Percentiles rank a stretch among this genome's conserved stretches.
Conservation (phyloP, 2,113 vertebrate genomes). For the Paradoxurus hermaphroditus region DNA sequence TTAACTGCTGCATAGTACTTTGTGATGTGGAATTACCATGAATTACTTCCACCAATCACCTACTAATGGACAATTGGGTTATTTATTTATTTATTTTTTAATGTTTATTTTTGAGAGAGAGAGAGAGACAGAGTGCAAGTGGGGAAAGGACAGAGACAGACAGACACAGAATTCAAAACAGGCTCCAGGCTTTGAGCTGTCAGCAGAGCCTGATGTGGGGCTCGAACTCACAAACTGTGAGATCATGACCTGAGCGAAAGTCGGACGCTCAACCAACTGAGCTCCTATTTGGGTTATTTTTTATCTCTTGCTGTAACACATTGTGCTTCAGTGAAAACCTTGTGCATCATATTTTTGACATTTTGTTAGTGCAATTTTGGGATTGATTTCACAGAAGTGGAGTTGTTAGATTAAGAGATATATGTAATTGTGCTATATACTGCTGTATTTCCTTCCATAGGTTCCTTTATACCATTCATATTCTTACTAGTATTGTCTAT, state of each 20-base stretch:
- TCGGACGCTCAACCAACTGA: no score
- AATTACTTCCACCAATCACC: background rate
- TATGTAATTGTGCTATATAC: background rate
- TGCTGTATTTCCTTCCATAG: background rate
- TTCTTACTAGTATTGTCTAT: background rate
- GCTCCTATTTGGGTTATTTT: background rate
- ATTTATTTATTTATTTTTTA: background rate
- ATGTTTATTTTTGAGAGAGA: no score
- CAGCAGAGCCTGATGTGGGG: no score
- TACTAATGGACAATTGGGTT: background rate
- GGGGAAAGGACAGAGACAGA: no score
- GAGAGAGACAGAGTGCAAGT: no score
- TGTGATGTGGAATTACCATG: background rate
- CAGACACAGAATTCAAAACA: no score
- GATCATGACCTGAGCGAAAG: no score
- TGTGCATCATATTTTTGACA: background rate
- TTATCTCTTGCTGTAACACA: background rate
- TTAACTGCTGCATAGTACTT: background rate
- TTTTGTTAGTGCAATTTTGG: background rate
- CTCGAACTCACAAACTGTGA: no score
- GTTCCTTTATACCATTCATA: background rate
- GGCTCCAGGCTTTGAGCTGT: no score
- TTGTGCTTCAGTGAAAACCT: background rate
- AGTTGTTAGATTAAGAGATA: background rate
- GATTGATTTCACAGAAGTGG: background rate